phyloP scores from a whole-genome alignment of 2,888 invertebrate genomes.

The Sceliomorpha sp. region DNA sequence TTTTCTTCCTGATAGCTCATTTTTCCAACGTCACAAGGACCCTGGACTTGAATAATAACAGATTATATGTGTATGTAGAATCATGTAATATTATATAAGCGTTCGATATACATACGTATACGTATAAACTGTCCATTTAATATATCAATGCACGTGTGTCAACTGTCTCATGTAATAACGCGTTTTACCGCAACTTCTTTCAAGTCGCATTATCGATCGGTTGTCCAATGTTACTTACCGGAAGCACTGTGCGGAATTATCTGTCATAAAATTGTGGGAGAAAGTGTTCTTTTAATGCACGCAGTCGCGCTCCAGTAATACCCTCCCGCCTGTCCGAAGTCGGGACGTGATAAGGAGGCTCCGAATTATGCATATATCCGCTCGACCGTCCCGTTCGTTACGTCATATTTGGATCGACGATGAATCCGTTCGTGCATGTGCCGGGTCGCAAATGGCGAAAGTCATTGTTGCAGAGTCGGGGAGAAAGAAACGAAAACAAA shows the following conservation, averaged over 20 bases:
- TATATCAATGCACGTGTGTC: too few species aligned
- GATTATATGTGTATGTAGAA: too few species aligned
- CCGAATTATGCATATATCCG: conserved; percentile 23
- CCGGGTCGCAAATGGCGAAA: too few species aligned
- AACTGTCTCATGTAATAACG: too few species aligned
- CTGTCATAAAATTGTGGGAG: conserved; percentile 70
- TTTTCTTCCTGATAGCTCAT: too few species aligned
- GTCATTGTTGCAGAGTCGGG: conserved; percentile 19
- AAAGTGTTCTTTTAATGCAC: conserved; percentile 74
- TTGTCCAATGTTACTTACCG: conserved; percentile 42
- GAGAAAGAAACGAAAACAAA: conserved; percentile 38
- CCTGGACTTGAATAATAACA: too few species aligned
- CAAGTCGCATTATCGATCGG: conserved; percentile 40
- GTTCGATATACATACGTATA: too few species aligned
- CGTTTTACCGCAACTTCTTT: too few species aligned
- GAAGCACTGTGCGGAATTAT: conserved; percentile 41
- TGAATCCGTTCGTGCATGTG: too few species aligned
- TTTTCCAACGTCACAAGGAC: too few species aligned
- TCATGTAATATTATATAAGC: too few species aligned
- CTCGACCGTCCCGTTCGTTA: conserved; percentile 16
- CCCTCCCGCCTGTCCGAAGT: conserved; percentile 13
- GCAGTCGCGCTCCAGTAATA: conserved; percentile 43
- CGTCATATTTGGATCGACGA: conserved; percentile 19
- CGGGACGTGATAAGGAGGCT: conserved; percentile 13
- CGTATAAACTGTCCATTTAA: too few species aligned